Evolutionary conservation across 2,113 vertebrate species (phyloP).

Genomic region (Heteronetta atricapilla): DNA sequence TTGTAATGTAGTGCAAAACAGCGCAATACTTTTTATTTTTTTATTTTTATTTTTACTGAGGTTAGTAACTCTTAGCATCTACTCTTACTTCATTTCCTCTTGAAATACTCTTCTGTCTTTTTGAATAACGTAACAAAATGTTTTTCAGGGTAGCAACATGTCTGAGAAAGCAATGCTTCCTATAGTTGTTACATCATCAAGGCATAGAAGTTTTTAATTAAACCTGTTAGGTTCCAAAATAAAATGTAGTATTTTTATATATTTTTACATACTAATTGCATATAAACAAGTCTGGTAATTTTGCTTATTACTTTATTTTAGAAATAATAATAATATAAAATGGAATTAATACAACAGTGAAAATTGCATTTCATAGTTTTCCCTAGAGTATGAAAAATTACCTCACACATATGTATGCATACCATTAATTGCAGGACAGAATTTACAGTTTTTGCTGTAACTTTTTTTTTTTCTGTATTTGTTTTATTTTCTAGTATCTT

Average conservation of each 20-base stretch:
- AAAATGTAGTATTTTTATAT: neutral
- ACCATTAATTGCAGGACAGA: neutral
- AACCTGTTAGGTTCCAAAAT: neutral
- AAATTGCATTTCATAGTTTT: neutral
- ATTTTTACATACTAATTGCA: neutral
- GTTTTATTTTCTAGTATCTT: neutral
- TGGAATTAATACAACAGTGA: rapidly evolving
- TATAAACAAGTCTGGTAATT: neutral
- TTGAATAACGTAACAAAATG: neutral
- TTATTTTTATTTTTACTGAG: neutral
- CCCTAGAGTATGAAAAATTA: neutral
- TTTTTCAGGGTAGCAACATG: neutral
- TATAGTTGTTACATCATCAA: neutral
- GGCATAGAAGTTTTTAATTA: neutral
- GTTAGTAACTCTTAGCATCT: neutral
- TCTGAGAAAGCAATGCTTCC: neutral
- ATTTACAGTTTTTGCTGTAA: neutral
- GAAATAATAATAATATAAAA: neutral
- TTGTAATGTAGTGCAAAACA: neutral
- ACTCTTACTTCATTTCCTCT: neutral
- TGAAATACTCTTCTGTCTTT: neutral
- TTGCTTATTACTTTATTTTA: neutral
- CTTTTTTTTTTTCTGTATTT: neutral
- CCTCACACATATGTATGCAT: neutral
- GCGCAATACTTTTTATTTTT: neutral